These are phyloP conservation scores for Sesia bembeciformis DNA, from an alignment of 2,888 invertebrate species.

Conservation along the genomic window DNA sequence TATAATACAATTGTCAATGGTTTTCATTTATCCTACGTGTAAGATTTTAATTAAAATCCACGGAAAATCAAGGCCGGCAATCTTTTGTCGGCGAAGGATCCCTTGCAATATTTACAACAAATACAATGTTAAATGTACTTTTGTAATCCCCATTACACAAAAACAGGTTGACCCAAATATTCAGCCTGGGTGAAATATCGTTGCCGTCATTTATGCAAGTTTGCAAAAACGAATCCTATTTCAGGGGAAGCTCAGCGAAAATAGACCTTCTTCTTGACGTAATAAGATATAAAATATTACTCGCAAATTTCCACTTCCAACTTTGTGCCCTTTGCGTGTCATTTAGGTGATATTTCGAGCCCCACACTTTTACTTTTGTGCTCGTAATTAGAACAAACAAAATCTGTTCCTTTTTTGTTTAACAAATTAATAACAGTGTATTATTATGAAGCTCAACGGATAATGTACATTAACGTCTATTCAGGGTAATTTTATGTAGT, in stretches of 20 bases:
- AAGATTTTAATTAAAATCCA: constrained; percentile 70
- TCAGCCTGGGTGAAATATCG: constrained; percentile 62
- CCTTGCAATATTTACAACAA: constrained; percentile 57
- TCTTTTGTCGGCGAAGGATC: constrained; percentile 57
- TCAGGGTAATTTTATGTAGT: too few relatives aligned
- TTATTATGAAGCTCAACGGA: too few relatives aligned
- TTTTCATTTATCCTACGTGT: constrained; percentile 11
- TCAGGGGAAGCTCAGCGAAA: constrained; percentile 39
- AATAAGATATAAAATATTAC: constrained; percentile 47
- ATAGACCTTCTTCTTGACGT: constrained; percentile 37
- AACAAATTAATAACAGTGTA: too few relatives aligned
- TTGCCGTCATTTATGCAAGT: constrained; percentile 66
- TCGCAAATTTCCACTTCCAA: constrained; percentile 23
- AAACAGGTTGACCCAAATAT: constrained; percentile 73
- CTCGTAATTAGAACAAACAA: background rate
- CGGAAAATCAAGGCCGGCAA: constrained; percentile 56
- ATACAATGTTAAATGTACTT: constrained; percentile 68
- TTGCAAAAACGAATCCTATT: constrained; percentile 64
- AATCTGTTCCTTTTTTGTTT: background rate
- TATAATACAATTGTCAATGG: too few relatives aligned
- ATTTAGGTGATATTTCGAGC: constrained; percentile 49
- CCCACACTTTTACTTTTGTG: constrained; percentile 20
- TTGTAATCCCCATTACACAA: constrained; percentile 67
- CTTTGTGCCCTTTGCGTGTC: constrained; percentile 47
- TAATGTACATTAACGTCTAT: too few relatives aligned